Evolutionary conservation across 1,140 invertebrate species (phyloP), one percentile per base, ranked within the genome.

Genomic region (Scaptomyza graminum): DNA sequence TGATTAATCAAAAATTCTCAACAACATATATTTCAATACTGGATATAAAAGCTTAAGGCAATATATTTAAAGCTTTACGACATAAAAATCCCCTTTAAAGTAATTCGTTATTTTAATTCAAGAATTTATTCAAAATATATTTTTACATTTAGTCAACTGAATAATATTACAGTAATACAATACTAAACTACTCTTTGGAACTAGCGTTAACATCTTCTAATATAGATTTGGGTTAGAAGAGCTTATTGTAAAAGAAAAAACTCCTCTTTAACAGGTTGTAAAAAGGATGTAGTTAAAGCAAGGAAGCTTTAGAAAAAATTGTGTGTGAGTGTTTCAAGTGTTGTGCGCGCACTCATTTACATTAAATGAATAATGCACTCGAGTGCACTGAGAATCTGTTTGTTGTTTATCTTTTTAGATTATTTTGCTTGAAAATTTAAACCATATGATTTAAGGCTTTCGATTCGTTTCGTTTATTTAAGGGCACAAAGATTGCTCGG

Each of bases 361-460:
- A 85, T 84, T 80, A 85, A 84, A 84, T 85, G 83, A 79, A 88
- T 78, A 82, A 88, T 85, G 83, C 80, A 84, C 80, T 83, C 63
- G 60, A 70, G 65, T 79, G 64, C 18, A 65, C 7, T 34, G 75
- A 69, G 57, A 68, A 56, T 56, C 51, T 56, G 50, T 41, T 43
- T 34, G 37, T 31, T 66, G 55, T 66, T 66, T 59, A 44, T 73
- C 22, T 57, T 16, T 9, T 50, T 34, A 31, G 18, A 3, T 22
- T 22, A n/a, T 22, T 34, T 43, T n/a, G 16, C 7, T n/a, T n/a
- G 37, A 12, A 9, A 34, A n/a, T n/a, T 63, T 54, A 34, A 54
- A 5, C 34, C 34, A 39, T 25, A 31, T 49, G 8, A 28, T 51
- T 34, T 37, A 31, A 37, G 9, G 34, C 3, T 11, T 37, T 9